These are phyloP conservation scores for Botia almorhae DNA, from an alignment of 2,797 vertebrate species.

Conservation along the genomic window DNA sequence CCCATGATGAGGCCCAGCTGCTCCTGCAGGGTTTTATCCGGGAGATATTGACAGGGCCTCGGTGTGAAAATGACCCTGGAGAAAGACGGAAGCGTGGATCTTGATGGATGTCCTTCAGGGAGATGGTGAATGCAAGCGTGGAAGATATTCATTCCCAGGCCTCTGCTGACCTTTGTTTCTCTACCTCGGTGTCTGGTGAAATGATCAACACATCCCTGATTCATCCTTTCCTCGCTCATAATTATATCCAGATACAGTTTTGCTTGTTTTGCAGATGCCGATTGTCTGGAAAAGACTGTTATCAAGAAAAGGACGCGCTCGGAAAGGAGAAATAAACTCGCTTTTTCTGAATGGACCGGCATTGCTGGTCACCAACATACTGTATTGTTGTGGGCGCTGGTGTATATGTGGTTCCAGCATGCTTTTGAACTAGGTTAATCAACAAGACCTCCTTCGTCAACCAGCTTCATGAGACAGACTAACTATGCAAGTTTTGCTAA, in stretches of 20 bases:
- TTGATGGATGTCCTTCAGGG: conserved; percentile 47
- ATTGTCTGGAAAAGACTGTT: conserved; percentile 39
- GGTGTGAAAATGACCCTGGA: conserved; percentile 22
- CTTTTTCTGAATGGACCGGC: background rate
- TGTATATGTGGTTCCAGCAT: background rate
- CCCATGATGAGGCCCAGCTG: conserved; percentile 47
- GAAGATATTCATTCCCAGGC: conserved; percentile 57
- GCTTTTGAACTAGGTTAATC: background rate
- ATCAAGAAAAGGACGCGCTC: conserved; percentile 32
- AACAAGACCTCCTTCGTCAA: background rate
- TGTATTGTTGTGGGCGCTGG: background rate
- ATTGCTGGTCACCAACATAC: background rate
- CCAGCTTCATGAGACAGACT: background rate
- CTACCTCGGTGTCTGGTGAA: conserved; percentile 67
- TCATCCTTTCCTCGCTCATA: conserved; percentile 69
- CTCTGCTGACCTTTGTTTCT: conserved; percentile 19
- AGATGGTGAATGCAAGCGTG: conserved; percentile 32
- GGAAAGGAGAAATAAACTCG: conserved; percentile 27
- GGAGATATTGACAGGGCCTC: conserved; percentile 21
- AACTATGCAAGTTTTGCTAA: too few relatives aligned
- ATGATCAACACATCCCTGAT: conserved; percentile 75
- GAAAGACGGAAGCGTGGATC: conserved; percentile 25
- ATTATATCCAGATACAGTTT: conserved; percentile 76
- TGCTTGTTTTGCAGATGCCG: conserved; percentile 66
- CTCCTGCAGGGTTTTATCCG: conserved; percentile 25